Conservation (phyloP, 2,797 vertebrate genomes). For the Acestrorhynchus altus region DNA sequence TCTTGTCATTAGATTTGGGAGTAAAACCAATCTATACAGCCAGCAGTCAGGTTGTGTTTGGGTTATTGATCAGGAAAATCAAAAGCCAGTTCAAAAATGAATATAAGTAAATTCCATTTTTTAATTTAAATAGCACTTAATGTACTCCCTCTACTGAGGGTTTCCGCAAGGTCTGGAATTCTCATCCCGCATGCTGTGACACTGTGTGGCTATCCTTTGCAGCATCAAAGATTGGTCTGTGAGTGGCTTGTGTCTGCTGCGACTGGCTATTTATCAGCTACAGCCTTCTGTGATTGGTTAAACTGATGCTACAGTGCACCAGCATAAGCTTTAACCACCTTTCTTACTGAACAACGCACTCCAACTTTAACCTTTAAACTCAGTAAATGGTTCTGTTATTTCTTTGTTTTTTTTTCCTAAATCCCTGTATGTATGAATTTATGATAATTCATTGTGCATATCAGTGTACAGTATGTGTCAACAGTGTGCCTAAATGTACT, state of each 20-base stretch:
- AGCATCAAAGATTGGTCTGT: conserved; percentile 33
- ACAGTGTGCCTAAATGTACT: conserved; percentile 96
- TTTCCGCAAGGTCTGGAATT: background rate
- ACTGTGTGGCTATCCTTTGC: conserved; percentile 20
- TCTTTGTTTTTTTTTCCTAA: conserved; percentile 62
- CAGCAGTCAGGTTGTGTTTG: background rate
- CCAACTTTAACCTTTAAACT: conserved; percentile 22
- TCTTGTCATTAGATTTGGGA: too few relatives aligned
- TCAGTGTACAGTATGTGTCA: conserved; percentile 94
- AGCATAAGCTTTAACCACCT: conserved; percentile 58
- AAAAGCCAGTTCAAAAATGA: background rate
- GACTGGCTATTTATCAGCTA: conserved; percentile 64
- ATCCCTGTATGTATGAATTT: conserved; percentile 77
- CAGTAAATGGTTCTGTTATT: conserved; percentile 27
- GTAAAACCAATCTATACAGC: background rate
- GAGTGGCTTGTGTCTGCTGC: conserved; percentile 56
- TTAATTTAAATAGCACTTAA: conserved; percentile 69
- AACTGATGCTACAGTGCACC: conserved; percentile 18
- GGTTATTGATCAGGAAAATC: conserved; percentile 12
- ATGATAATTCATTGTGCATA: conserved; percentile 78
- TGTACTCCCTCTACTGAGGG: conserved; percentile 56
- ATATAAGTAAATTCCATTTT: background rate
- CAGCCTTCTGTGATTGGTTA: conserved; percentile 62
- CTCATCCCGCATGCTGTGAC: conserved; percentile 23
- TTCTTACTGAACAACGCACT: conserved; percentile 43